Evolutionary conservation across 2,888 invertebrate species (phyloP).

Genomic region (Dione vanillae): DNA sequence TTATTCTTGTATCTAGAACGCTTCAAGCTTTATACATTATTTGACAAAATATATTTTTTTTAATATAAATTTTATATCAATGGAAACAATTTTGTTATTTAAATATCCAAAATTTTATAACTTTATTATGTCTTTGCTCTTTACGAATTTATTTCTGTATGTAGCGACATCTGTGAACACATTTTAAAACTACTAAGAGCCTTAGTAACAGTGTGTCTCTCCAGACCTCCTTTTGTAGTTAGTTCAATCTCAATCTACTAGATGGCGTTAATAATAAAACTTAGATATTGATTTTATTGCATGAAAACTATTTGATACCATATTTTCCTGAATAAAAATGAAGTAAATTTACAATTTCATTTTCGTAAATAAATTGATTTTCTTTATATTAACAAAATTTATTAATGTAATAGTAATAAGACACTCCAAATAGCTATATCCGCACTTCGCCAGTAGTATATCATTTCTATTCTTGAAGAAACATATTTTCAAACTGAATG

Average conservation of each 20-base stretch:
- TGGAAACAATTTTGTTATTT: neutral
- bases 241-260: neutral
- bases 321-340: too few species aligned
- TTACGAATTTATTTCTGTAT: neutral
- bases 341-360: too few species aligned
- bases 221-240: neutral
- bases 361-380: too few species aligned
- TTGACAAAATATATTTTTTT: neutral
- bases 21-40: neutral
- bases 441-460: too few species aligned
- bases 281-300: neutral
- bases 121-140: neutral
- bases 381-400: too few species aligned
- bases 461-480: too few species aligned
- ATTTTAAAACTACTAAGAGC: neutral
- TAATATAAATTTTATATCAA: neutral
- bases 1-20: neutral
- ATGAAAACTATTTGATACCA: too few species aligned
- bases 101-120: neutral
- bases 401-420: too few species aligned
- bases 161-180: neutral
- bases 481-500: too few species aligned
- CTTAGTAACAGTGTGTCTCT: neutral
- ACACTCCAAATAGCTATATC: too few species aligned
- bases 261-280: slow-evolving; percentile 5